Base-by-base conservation (phyloP, 2,113 vertebrate species). In the Peromyscus californicus region DNA sequence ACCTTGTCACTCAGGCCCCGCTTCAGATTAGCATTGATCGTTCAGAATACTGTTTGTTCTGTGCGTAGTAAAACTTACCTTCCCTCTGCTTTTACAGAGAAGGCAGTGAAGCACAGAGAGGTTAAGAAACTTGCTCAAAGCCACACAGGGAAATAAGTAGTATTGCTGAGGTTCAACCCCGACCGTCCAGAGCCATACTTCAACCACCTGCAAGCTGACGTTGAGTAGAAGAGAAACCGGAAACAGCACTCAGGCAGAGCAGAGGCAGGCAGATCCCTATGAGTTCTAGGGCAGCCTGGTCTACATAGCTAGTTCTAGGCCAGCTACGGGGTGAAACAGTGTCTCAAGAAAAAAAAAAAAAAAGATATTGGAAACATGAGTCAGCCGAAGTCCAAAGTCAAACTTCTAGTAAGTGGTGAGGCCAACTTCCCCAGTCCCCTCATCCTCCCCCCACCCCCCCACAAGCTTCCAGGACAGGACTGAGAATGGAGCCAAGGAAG, bases 321-420 rank as follows among this genome's bases (percentile, higher is more conserved):
- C 36, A 61, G 80, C 57, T 83, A 61, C 7, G 8, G 36, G 59
- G 57, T 59, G 80, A 61, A 83, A 83, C 12, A 1, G 21, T 42
- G n/a, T 83, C 57, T 83, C 80, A 83, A 61, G 54, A 3, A 26
- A 29, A 36, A 51, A 51, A 59, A 9, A 48, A 2, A 31, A 24
- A 59, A 24, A 36, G 6, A 5, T 61, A 39, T 29, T 83, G 12
- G 80, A 94, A 96, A 54, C 54, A 5, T 54, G n/a, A 74, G 54
- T 83, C 93, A 89, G n/a, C 74, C 94, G 31, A 69, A 97, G 95
- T 95, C 61, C 97, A 89, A 94, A 94, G 92, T 96, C 95, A 97
- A 92, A 93, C 36, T 80, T 33, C n/a, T 48, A 36, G 42, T 83
- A 45, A 80, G 33, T 26, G 76, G 70, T 57, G 72, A 91, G 61